phyloP scores from a whole-genome alignment of 2,797 vertebrate species.

The Echiichthys vipera region DNA sequence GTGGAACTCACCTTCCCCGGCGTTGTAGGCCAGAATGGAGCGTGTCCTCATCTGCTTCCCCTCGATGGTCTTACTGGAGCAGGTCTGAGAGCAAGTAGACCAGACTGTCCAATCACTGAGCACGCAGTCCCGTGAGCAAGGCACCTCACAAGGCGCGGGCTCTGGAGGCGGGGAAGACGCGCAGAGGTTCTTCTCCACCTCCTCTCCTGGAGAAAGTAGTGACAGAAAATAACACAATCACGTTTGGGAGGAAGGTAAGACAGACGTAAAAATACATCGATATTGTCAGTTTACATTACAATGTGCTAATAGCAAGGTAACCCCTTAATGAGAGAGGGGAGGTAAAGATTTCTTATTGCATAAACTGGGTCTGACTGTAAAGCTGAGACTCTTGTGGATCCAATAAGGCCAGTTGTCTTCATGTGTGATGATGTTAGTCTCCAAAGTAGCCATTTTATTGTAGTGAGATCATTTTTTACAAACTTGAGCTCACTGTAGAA shows the following conservation, averaged over 20 bases:
- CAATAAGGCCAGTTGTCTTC: too few species aligned
- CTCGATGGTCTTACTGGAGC: slow-evolving; percentile 96
- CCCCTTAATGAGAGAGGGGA: too few species aligned
- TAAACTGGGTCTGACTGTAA: too few species aligned
- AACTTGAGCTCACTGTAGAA: too few species aligned
- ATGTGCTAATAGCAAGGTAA: accelerated
- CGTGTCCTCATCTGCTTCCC: slow-evolving; percentile 94
- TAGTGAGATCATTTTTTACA: too few species aligned
- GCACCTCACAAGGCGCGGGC: slow-evolving; percentile 88
- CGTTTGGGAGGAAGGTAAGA: background rate
- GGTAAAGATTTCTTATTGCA: too few species aligned
- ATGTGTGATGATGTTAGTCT: too few species aligned
- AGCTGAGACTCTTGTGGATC: too few species aligned
- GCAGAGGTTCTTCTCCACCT: slow-evolving; percentile 89
- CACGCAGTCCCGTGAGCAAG: slow-evolving; percentile 95
- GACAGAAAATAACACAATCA: background rate
- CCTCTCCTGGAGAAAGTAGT: slow-evolving; percentile 81
- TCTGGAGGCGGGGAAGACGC: slow-evolving; percentile 86
- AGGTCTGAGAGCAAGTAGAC: slow-evolving; percentile 98
- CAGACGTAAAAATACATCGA: background rate
- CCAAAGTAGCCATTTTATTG: too few species aligned
- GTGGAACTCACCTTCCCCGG: slow-evolving; percentile 91
- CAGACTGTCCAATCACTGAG: slow-evolving; percentile 94
- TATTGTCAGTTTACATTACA: background rate
- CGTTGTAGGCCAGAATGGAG: slow-evolving; percentile 92